phyloP scores from a whole-genome alignment of 1,140 invertebrate genomes.

The Lucilia sericata region DNA sequence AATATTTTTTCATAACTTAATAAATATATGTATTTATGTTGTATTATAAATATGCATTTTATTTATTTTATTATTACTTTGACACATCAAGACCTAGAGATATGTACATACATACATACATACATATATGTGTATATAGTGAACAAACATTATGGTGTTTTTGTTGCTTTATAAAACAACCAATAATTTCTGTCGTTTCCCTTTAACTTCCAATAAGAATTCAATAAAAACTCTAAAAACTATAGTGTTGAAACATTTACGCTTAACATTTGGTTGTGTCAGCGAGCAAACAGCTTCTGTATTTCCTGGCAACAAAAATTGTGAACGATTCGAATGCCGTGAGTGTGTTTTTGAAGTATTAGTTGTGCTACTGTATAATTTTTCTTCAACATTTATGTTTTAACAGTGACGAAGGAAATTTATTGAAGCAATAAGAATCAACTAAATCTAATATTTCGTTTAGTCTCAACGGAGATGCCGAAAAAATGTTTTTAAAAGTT shows the following conservation, averaged over 20 bases:
- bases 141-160: too few relatives aligned
- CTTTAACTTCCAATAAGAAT: constrained; percentile 48
- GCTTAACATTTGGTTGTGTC: constrained; percentile 51
- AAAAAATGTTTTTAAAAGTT: too few relatives aligned
- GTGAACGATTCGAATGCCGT: neutral
- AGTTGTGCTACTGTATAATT: neutral
- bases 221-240: constrained; percentile 47
- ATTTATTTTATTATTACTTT: constrained; percentile 4
- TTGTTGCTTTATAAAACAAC: neutral
- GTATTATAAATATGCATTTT: neutral
- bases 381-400: constrained; percentile 3
- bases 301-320: neutral
- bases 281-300: neutral
- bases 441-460: too few relatives aligned
- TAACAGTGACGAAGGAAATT: neutral
- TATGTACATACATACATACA: too few relatives aligned
- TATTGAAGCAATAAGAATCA: too few relatives aligned
- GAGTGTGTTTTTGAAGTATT: neutral
- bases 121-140: too few relatives aligned
- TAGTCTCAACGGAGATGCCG: too few relatives aligned
- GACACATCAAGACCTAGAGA: neutral
- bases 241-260: constrained; percentile 64
- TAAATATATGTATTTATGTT: neutral
- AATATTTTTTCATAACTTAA: neutral
- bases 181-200: constrained; percentile 21